phyloP scores from a whole-genome alignment of 2,113 vertebrate species.

The Embiotoca jacksoni region DNA sequence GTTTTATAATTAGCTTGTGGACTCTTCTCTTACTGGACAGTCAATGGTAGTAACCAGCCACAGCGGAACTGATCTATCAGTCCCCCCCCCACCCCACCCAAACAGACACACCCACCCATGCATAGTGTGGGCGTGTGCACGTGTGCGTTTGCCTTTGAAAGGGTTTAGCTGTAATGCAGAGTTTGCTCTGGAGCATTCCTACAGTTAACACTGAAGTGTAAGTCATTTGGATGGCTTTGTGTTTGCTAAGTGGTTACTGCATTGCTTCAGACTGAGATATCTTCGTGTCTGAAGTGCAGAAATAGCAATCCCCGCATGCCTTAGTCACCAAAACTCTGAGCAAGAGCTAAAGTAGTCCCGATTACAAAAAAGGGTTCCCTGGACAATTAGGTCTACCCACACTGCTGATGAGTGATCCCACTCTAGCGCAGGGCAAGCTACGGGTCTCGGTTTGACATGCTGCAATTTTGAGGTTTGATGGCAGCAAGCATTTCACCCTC shows the following conservation, averaged over 20 bases:
- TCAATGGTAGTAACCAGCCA: conserved; percentile 54
- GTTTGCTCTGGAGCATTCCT: conserved; percentile 62
- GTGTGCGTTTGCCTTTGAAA: conserved; percentile 47
- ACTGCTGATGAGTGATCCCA: conserved; percentile 65
- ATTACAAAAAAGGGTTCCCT: conserved; percentile 72
- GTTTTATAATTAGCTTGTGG: conserved; percentile 71
- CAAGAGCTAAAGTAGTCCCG: conserved; percentile 56
- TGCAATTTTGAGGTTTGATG: conserved; percentile 83
- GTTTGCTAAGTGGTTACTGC: conserved; percentile 58
- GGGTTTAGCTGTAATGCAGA: conserved; percentile 38
- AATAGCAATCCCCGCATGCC: conserved; percentile 56
- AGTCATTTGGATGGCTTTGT: conserved; percentile 52
- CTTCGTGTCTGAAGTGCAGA: conserved; percentile 56
- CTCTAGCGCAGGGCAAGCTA: conserved; percentile 60
- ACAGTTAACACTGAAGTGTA: conserved; percentile 54
- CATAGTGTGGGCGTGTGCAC: conserved; percentile 32
- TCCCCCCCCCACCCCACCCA: conserved; percentile 33
- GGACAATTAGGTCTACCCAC: conserved; percentile 56
- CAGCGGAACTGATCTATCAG: conserved; percentile 68
- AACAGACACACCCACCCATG: no score
- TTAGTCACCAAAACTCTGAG: conserved; percentile 65
- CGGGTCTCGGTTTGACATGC: conserved; percentile 59
- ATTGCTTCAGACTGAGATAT: conserved; percentile 56
- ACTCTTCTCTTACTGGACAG: conserved; percentile 53
- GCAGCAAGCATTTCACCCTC: conserved; percentile 73